These are phyloP conservation scores for Scaptomyza cyrtandrae DNA, from an alignment of 2,888 invertebrate species.

Conservation along the genomic window DNA sequence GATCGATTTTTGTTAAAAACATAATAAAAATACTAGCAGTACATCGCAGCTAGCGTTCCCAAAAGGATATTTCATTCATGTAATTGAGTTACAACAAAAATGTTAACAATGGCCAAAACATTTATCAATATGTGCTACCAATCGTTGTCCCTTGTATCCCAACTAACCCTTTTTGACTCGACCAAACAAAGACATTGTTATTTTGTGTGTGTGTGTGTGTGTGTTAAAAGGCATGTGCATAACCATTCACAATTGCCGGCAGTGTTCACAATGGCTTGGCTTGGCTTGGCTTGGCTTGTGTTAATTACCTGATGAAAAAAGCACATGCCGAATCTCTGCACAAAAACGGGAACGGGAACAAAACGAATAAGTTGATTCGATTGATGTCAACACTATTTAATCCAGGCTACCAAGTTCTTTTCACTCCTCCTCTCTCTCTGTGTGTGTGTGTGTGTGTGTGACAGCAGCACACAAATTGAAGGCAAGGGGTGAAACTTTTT, in stretches of 20 bases:
- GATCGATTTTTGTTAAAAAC: conserved; percentile 7
- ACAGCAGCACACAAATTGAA: conserved; percentile 3
- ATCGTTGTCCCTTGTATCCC: conserved; percentile 21
- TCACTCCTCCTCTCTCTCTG: neutral
- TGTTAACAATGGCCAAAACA: conserved; percentile 30
- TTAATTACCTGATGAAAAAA: conserved; percentile 38
- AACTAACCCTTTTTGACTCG: conserved; percentile 12
- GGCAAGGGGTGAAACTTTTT: conserved; percentile 67
- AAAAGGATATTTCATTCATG: conserved; percentile 33
- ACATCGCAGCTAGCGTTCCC: conserved; percentile 20
- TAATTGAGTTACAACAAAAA: conserved; percentile 37
- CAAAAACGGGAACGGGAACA: neutral
- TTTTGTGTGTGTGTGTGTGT: neutral
- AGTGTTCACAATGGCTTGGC: conserved; percentile 12
- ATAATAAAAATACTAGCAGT: conserved; percentile 5
- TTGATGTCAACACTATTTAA: conserved; percentile 40
- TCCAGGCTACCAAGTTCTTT: neutral
- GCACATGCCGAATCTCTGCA: conserved; percentile 24
- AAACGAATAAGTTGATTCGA: conserved; percentile 14
- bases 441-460: neutral
- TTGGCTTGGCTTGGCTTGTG: conserved; percentile 2
- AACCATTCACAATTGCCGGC: conserved; percentile 12
- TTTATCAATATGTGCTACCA: conserved; percentile 23
- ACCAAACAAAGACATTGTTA: conserved; percentile 31
- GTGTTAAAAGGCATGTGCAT: neutral